phyloP scores from a whole-genome alignment of 2,888 invertebrate genomes.

The Julus scandinavius region DNA sequence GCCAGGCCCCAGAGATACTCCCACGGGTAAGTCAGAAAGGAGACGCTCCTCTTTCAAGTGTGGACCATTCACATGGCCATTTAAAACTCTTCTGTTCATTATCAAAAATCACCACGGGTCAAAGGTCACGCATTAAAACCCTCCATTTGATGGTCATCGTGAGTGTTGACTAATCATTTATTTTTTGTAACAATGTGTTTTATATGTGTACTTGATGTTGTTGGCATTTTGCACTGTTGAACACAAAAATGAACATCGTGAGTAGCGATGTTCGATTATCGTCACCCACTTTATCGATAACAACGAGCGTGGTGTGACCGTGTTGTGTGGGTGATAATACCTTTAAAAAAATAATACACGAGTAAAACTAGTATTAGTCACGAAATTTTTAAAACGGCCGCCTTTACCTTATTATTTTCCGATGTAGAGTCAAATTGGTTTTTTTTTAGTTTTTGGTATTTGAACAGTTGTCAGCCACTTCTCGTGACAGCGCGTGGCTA shows the following conservation, averaged over 20 bases:
- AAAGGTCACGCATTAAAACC: too few relatives aligned
- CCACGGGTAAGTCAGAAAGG: slow-evolving; percentile 60
- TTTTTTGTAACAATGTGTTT: not conserved
- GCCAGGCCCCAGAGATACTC: slow-evolving; percentile 60
- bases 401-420: too few relatives aligned
- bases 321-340: not conserved
- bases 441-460: too few relatives aligned
- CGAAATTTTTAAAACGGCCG: too few relatives aligned
- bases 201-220: not conserved
- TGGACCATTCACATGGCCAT: too few relatives aligned
- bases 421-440: too few relatives aligned
- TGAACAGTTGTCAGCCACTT: too few relatives aligned
- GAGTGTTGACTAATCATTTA: not conserved
- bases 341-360: too few relatives aligned
- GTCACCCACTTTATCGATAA: slow-evolving; percentile 15
- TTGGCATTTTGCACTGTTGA: not conserved
- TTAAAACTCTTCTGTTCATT: too few relatives aligned
- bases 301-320: not conserved
- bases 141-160: not conserved
- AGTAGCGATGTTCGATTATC: not conserved
- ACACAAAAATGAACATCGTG: not conserved
- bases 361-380: too few relatives aligned
- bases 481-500: too few relatives aligned
- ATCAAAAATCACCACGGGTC: not conserved
- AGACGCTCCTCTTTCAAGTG: too few relatives aligned